Percentiles rank a stretch among this genome's conserved stretches.
These are phyloP conservation scores for Oedothorax gibbosus DNA, from an alignment of 1,140 invertebrate species.

Conservation along the genomic window DNA sequence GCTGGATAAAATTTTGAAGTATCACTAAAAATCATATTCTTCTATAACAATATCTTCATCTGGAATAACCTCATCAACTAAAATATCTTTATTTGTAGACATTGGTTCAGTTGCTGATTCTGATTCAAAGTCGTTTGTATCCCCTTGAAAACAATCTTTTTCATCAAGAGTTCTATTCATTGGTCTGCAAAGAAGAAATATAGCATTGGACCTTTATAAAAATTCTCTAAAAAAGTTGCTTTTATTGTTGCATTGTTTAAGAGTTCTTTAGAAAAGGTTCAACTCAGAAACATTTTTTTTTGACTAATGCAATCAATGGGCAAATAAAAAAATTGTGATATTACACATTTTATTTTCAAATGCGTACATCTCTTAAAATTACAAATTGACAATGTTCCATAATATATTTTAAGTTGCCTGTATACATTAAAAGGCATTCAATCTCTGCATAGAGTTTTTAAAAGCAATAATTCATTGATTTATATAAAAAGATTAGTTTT, in stretches of 20 bases:
- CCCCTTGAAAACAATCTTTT: slow-evolving; percentile 23
- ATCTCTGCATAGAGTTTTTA: too few relatives aligned
- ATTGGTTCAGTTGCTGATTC: background rate
- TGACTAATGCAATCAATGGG: too few relatives aligned
- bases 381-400: too few relatives aligned
- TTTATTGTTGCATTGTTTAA: background rate
- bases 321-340: too few relatives aligned
- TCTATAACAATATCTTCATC: slow-evolving; percentile 43
- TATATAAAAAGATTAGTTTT: too few relatives aligned
- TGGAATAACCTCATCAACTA: background rate
- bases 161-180: background rate
- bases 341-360: too few relatives aligned
- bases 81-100: background rate
- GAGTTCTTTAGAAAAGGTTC: background rate
- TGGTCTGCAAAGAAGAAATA: background rate
- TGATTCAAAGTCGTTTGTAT: background rate
- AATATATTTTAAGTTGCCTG: too few relatives aligned
- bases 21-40: slow-evolving; percentile 24
- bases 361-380: too few relatives aligned
- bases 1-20: background rate
- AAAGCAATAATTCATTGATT: too few relatives aligned
- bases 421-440: too few relatives aligned
- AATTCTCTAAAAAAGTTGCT: background rate
- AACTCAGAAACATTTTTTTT: too few relatives aligned
- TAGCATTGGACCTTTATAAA: background rate